phyloP scores from a whole-genome alignment of 2,888 invertebrate species.

The Choristoneura rosaceana region DNA sequence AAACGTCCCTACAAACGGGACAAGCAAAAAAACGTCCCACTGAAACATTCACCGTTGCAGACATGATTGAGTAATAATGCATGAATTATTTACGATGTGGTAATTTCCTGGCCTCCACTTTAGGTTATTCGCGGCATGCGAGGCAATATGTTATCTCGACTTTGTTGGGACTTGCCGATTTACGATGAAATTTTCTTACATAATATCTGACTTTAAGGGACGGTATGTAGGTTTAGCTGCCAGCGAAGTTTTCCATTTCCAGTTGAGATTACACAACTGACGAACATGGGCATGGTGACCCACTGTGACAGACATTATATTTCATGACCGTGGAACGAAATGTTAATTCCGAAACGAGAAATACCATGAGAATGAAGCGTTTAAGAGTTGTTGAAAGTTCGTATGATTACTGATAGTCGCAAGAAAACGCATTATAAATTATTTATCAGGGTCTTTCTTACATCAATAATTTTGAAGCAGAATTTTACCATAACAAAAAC shows the following conservation, averaged over 20 bases:
- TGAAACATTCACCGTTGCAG: slow-evolving; percentile 72
- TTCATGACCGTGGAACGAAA: slow-evolving; percentile 34
- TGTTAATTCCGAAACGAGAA: slow-evolving; percentile 14
- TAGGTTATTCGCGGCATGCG: slow-evolving; percentile 61
- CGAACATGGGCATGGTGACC: slow-evolving; percentile 55
- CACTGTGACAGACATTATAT: slow-evolving; percentile 41
- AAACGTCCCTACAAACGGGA: slow-evolving; percentile 63
- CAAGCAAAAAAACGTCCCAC: slow-evolving; percentile 56
- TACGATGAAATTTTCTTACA: slow-evolving; percentile 47
- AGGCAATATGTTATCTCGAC: slow-evolving; percentile 56
- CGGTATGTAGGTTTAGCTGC: slow-evolving; percentile 41
- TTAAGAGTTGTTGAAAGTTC: neutral
- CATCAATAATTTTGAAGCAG: too few species aligned
- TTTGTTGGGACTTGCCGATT: slow-evolving; percentile 29
- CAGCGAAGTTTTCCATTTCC: slow-evolving; percentile 48
- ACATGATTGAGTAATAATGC: slow-evolving; percentile 81
- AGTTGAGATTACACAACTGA: slow-evolving; percentile 50
- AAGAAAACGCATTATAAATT: too few species aligned
- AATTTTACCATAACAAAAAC: too few species aligned
- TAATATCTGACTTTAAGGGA: slow-evolving; percentile 52
- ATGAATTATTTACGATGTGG: slow-evolving; percentile 83
- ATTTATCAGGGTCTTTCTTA: too few species aligned
- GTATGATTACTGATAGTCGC: neutral
- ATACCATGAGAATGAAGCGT: neutral
- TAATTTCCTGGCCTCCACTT: slow-evolving; percentile 73